Base-by-base conservation (phyloP, 2,113 vertebrate species). In the Anseranas semipalmata region DNA sequence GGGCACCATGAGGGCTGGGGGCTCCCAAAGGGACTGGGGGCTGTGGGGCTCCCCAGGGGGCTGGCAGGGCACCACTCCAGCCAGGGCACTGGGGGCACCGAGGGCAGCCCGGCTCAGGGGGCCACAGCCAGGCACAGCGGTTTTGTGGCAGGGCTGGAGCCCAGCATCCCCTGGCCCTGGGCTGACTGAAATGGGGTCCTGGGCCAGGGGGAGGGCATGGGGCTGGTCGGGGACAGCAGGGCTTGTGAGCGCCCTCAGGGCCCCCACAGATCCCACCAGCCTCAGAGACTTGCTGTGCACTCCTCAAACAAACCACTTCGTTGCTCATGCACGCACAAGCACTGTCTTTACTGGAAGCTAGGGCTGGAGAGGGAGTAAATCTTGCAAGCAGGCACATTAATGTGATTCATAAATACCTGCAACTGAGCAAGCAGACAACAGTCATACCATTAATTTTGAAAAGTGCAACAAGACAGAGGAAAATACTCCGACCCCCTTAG, bases 181-280 rank as follows among this genome's bases (percentile, higher is more conserved):
- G 60, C 37, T 52, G 24, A 12, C 50, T 52, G 50, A 52, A 50
- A 14, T 25, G 12, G 25, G 50, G 50, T 52, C 50, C 24, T 12
- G 25, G 37, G 25, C 37, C 37, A 63, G 28, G 15, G 60, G 25
- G 37, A 63, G 37, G 37, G 16, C 17, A 16, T 19, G 15, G 50
- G 83, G n/a, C 48, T 30, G 58, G 9, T n/a, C 4, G 1, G 35
- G 41, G 48, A 37, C 27, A 6, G 17, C 5, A 5, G 58, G 66
- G 58, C n/a, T n/a, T 35, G 7, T 9, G 28, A 2, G 27, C 16
- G 32, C 35, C 50, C 21, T 9, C 4, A 1, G 39, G 33, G 20
- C 11, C 39, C 63, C 14, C 5, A 3, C 30, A 32, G 41, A 11
- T 15, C 8, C 30, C 24, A 3, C 4, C 2, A 1, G n/a, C 32